Evolutionary conservation across 2,888 invertebrate species (phyloP), one percentile per base, ranked within the genome.

Genomic region (Melinaea menophilus): DNA sequence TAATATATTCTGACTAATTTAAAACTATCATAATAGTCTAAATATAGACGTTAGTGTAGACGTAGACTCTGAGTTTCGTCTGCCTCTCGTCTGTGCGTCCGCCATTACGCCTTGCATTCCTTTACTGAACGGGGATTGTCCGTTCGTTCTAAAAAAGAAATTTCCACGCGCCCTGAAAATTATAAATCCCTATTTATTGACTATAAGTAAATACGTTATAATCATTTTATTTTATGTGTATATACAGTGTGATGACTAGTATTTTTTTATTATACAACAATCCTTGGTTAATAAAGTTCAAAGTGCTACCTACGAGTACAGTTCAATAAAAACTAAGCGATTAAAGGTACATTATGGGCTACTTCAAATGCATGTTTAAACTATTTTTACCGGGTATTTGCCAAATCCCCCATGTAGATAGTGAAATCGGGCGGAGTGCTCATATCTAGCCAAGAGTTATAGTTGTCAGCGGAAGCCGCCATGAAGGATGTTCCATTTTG

Each of bases 401-500:
- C 84, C 57, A 90, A 75, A 13, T 88, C 88, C 33, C 90, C 90
- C 69, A 90, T 64, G 59, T 80, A 90, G 3, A 82, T 78, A 0
- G 72, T 78, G 12, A 72, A 65, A 9, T 73, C 69, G 13, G 69
- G 63, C 0, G 67, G 64, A 3, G 72, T 73, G 2, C 63, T 68
- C n/a, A 68, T 73, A 41, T 83, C 75, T 55, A 87, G 58, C 92
- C 92, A 93, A n/a, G 84, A 80, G 0, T 85, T 77, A 81, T 88
- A 89, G 69, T 79, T 82, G 9, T 78, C 74, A 0, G 92, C 90
- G 11, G 78, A 74, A 0, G 82, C 81, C 0, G 92, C 90, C 9
- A 86, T 85, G 71, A 93, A 92, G 2, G 83, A 76, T 2, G 84
- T 84, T 2, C 88, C 86, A 0, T 79, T 81, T 51, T 48, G 72